Conservation (phyloP, 1,140 invertebrate genomes). For the Drosophila teissieri region DNA sequence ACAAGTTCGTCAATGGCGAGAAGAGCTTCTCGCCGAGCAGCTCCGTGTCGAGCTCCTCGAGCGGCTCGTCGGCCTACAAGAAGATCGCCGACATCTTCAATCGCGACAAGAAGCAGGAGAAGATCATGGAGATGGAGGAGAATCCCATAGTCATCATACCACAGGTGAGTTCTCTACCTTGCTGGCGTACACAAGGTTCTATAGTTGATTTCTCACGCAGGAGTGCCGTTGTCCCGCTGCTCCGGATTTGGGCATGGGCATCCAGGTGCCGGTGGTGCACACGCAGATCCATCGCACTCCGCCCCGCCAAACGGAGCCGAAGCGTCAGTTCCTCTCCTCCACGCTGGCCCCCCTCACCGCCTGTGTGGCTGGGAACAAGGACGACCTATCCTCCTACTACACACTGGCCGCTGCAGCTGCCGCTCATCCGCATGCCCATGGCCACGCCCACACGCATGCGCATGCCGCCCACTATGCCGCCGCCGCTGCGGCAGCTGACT, state of each 20-base stretch:
- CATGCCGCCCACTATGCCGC: conserved; percentile 85
- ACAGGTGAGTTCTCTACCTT: conserved; percentile 51
- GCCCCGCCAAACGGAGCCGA: conserved; percentile 85
- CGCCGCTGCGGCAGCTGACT: conserved; percentile 85
- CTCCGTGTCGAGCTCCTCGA: conserved; percentile 85
- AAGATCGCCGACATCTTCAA: conserved; percentile 89
- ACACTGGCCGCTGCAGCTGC: conserved; percentile 86
- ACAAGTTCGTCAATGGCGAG: conserved; percentile 77
- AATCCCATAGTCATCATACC: conserved; percentile 84
- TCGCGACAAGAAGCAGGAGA: conserved; percentile 85
- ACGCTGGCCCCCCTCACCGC: conserved; percentile 90
- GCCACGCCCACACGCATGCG: conserved; percentile 50
- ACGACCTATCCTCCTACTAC: conserved; percentile 89
- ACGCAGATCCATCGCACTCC: conserved; percentile 82
- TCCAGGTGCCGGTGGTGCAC: conserved; percentile 82
- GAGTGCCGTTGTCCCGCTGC: conserved; percentile 84
- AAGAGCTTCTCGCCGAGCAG: conserved; percentile 87
- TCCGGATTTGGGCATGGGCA: conserved; percentile 87
- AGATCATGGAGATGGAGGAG: conserved; percentile 84
- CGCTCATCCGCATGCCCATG: conserved; percentile 71
- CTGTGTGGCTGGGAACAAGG: conserved; percentile 88
- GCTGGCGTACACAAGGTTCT: background rate
- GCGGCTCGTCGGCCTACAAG: conserved; percentile 88
- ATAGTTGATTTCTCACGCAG: conserved; percentile 18
- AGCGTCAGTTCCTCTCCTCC: conserved; percentile 90